A percentile compares a stretch with the other conserved stretches of the same genome.
Evolutionary conservation across 2,888 invertebrate species (phyloP).

Genomic region (Tenthredo mesomela): DNA sequence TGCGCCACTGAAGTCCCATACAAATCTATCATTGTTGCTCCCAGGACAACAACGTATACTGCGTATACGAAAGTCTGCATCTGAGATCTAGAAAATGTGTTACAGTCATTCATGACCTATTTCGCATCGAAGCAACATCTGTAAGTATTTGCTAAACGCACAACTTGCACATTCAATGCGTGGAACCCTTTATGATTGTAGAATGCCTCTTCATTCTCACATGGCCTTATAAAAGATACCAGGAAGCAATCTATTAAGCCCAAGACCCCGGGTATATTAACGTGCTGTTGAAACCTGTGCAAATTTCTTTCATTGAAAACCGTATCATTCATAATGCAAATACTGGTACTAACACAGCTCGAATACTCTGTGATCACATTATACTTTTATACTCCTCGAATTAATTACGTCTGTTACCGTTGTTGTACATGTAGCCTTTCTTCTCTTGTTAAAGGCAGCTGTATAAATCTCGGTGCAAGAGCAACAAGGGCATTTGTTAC

Average conservation of each 20-base stretch:
- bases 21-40: neutral
- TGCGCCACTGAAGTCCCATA: neutral
- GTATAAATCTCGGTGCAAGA: no score
- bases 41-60: constrained; percentile 8
- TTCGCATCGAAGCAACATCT: neutral
- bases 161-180: constrained; percentile 7
- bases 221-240: neutral
- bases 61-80: neutral
- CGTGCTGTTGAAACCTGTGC: neutral
- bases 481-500: neutral
- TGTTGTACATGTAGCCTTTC: no score
- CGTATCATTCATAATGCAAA: no score
- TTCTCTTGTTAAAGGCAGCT: no score
- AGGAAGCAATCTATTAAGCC: neutral
- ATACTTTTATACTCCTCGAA: no score
- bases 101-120: neutral
- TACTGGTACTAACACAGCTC: no score
- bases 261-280: constrained; percentile 49
- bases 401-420: no score
- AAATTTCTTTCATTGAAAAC: no score
- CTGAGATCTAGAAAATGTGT: neutral
- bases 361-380: no score
- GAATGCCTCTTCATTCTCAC: constrained; percentile 15
- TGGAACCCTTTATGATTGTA: constrained; percentile 17
- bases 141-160: neutral